Conservation (phyloP, 2,888 invertebrate genomes). For the Bellardia bayeri region DNA sequence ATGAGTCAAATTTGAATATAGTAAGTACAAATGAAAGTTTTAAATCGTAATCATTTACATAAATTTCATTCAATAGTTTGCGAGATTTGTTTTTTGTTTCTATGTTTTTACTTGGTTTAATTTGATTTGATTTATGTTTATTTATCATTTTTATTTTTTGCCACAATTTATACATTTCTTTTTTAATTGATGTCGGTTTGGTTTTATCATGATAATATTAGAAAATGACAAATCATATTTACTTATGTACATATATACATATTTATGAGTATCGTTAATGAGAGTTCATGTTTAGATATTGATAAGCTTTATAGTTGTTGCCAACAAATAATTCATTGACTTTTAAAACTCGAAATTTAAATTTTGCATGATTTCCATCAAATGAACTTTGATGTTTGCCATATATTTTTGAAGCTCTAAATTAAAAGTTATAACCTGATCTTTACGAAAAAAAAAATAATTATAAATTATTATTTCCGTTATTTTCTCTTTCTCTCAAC, state of each 20-base stretch:
- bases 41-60: slow-evolving; percentile 42
- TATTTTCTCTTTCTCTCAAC: too few species aligned
- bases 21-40: slow-evolving; percentile 73
- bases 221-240: not conserved
- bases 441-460: too few species aligned
- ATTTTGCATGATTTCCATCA: too few species aligned
- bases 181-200: not conserved
- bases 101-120: not conserved
- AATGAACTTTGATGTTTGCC: too few species aligned
- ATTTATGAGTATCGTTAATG: not conserved
- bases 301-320: not conserved
- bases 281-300: not conserved
- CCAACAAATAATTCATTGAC: not conserved
- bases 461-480: too few species aligned
- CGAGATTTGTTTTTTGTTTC: not conserved
- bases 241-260: not conserved
- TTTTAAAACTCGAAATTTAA: not conserved
- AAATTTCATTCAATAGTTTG: slow-evolving; percentile 40
- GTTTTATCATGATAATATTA: not conserved
- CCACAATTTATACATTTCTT: slow-evolving; percentile 39
- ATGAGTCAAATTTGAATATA: slow-evolving; percentile 60
- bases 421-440: too few species aligned
- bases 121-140: slow-evolving; percentile 27
- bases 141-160: not conserved
- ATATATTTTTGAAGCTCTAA: too few species aligned